A percentile compares a stretch with the other conserved stretches of the same genome.
phyloP scores from a whole-genome alignment of 2,888 invertebrate species.

The Altica lythri region DNA sequence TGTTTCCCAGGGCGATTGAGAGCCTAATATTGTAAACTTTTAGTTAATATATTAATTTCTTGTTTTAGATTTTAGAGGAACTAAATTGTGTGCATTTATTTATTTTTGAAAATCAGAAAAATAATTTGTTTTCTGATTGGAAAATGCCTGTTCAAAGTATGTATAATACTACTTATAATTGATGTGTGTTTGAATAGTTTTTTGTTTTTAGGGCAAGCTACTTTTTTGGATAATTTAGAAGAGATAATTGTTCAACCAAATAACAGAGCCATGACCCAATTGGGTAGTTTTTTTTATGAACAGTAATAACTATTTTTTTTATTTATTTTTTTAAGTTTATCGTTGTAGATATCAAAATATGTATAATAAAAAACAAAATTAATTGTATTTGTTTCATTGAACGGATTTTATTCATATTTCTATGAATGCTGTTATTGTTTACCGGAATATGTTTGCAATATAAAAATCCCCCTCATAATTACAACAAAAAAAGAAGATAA shows the following conservation, averaged over 20 bases:
- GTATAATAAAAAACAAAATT: too few species aligned
- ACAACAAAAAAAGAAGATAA: too few species aligned
- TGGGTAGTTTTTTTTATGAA: constrained; percentile 42
- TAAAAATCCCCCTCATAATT: too few species aligned
- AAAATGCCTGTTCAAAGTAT: constrained; percentile 34
- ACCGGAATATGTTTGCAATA: too few species aligned
- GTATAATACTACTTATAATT: constrained; percentile 13
- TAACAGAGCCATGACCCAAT: constrained; percentile 36
- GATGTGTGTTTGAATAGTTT: constrained; percentile 4
- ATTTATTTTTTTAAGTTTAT: too few species aligned
- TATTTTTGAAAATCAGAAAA: constrained; percentile 49
- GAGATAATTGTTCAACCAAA: constrained; percentile 41
- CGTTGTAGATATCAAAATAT: too few species aligned
- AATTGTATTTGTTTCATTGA: too few species aligned
- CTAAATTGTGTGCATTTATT: constrained; percentile 62
- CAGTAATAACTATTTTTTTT: too few species aligned
- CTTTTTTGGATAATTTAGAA: constrained; percentile 44
- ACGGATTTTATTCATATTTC: too few species aligned
- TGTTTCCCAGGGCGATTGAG: too few species aligned
- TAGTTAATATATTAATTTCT: constrained; percentile 35
- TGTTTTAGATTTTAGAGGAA: constrained; percentile 61
- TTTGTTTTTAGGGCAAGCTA: constrained; percentile 42
- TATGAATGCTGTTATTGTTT: too few species aligned
- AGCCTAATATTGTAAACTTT: background rate
- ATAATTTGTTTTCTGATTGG: constrained; percentile 56